Base-by-base conservation (phyloP, 2,888 invertebrate species). In the Sarcophaga carnaria region DNA sequence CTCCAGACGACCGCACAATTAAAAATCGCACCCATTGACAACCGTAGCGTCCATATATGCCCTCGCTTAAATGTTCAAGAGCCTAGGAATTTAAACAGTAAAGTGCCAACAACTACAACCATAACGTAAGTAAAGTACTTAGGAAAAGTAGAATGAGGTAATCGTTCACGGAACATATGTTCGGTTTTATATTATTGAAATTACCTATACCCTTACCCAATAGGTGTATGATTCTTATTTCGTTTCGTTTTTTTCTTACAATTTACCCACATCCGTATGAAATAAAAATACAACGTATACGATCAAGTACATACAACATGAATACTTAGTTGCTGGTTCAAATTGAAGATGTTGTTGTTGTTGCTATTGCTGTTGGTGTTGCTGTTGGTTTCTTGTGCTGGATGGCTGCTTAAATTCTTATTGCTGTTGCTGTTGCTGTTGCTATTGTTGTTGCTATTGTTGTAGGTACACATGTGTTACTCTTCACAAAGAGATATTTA, bases 321-420 rank as follows among this genome's bases (percentile, higher is more conserved):
- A 49, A 84, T 87, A 79, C 84, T 84, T 81, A 87, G 84, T 84
- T 84, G 83, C 80, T 76, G 80, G 71, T 67, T 81, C 67, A 71
- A 79, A 79, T 84, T 81, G 66, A 75, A 85, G 79, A 78, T 77
- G 76, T 83, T 76, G 67, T 37, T 76, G 67, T 37, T 37, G 37
- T 37, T 37, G 37, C 37, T 37, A 76, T 84, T 81, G 66, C 71
- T 82, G 78, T n/a, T n/a, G n/a, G n/a, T 74, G 1, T 74, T 80
- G 76, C 80, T 76, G 67, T 81, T 78, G 25, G 74, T 81, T 67
- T 59, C 49, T 74, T 72, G 20, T 59, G n/a, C n/a, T 67, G 49
- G 47, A n/a, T 37, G 54, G 71, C 76, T 37, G 62, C 8, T 37
- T 37, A 37, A 37, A 37, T 37, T 37, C 37, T 37, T 80, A 76